Evolutionary conservation across 2,888 invertebrate genomes (phyloP), one percentile per base, ranked within the genome.

Genomic region (Girardia tigrina): DNA sequence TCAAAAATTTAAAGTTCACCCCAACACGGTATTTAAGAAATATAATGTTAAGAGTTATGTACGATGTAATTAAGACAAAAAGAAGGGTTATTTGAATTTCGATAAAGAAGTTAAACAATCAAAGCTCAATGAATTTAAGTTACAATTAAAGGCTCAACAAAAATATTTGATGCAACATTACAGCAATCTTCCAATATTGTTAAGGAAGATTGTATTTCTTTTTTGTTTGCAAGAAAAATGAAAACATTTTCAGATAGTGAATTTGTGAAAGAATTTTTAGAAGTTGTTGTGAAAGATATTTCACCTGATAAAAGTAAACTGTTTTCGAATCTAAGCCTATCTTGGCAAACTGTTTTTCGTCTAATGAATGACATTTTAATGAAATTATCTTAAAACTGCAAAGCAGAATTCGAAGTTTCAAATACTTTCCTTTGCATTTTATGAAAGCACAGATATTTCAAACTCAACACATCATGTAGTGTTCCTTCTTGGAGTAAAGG

Each of bases 401-500:
- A n/a, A 23, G 23, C 56, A 56, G 23, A 16, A 12, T 56, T 56
- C 56, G 56, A 56, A 23, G 23, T 56, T 56, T 56, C 4, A 56
- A 56, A 20, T 20, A 20, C n/a, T n/a, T 12, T 56, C 56, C 56
- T 56, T 56, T n/a, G 4, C 56, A 56, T 56, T 56, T 56, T n/a
- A 56, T n/a, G 56, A 56, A 56, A 56, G 56, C 56, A 56, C n/a
- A 12, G 4, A 56, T 23, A 56, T 56, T 56, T n/a, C 56, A 56
- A 23, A 56, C 56, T 56, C 56, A 56, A 23, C 56, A 20, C 56
- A 56, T n/a, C 56, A 20, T 56, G 56, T 56, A 12, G 56, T 56
- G 56, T 56, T 56, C 56, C 56, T 56, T 56, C 23, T n/a, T 56
- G 56, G 56, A 56, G 56, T n/a, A 56, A 56, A 56, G n/a, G 56